Evolutionary conservation across 1,140 invertebrate species (phyloP).

Genomic region (Anastatus disparis): DNA sequence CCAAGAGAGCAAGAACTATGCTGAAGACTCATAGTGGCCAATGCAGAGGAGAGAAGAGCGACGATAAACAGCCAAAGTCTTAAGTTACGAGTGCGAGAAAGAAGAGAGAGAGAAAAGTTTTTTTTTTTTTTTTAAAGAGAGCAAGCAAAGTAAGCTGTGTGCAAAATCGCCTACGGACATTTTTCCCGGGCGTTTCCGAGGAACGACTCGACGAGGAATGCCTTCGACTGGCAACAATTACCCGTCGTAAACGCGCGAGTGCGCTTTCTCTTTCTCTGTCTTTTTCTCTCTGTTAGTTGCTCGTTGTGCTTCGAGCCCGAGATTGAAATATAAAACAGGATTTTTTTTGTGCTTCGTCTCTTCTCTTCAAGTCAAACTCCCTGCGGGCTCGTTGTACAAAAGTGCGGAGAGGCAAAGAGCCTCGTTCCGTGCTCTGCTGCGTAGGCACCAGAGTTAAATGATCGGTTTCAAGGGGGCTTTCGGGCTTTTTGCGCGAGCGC

Average conservation of each 20-base stretch:
- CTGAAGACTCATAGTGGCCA: neutral
- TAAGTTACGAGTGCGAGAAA: neutral
- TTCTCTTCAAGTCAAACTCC: constrained; percentile 1
- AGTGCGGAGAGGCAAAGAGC: neutral
- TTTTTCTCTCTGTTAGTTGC: constrained; percentile 9
- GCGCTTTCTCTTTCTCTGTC: constrained; percentile 20
- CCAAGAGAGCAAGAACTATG: neutral
- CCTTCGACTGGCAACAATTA: constrained; percentile 58
- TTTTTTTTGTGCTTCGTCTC: constrained; percentile 28
- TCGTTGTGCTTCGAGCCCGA: constrained; percentile 40
- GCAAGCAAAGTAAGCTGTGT: no score
- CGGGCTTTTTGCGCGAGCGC: constrained; percentile 4
- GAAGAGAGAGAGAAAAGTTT: neutral
- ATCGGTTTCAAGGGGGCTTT: constrained; percentile 29
- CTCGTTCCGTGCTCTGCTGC: neutral
- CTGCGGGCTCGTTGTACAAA: neutral
- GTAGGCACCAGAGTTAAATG: constrained; percentile 19
- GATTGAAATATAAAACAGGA: constrained; percentile 60
- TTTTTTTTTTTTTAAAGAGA: no score
- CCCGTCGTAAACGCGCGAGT: constrained; percentile 54
- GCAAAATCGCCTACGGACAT: constrained; percentile 42
- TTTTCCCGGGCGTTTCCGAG: constrained; percentile 54
- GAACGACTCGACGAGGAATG: constrained; percentile 51
- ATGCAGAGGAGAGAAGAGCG: neutral
- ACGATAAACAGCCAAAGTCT: constrained; percentile 1